Percentiles rank a stretch among this genome's conserved stretches.
Conservation (phyloP, 2,113 vertebrate species). For the Prolemur simus region DNA sequence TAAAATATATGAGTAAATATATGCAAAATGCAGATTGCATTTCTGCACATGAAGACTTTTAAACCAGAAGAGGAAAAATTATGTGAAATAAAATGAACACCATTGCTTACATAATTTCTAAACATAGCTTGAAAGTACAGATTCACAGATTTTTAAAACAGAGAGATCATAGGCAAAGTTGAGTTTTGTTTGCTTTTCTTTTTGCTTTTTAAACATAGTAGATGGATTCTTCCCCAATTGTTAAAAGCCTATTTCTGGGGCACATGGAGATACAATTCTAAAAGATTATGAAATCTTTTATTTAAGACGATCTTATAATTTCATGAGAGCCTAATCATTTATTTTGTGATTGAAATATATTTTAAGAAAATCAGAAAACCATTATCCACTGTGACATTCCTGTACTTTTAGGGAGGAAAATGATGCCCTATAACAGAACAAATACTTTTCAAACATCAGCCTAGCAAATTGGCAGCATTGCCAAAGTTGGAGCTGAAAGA, state of each 20-base stretch:
- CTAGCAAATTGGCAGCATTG: background rate
- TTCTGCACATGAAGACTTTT: conserved; percentile 64
- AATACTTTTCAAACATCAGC: conserved; percentile 45
- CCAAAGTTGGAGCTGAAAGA: conserved; percentile 29
- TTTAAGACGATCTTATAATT: conserved; percentile 34
- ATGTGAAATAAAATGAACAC: conserved; percentile 61
- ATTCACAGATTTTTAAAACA: conserved; percentile 63
- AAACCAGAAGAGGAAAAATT: conserved; percentile 64
- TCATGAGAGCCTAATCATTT: conserved; percentile 1
- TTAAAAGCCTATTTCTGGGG: conserved; percentile 30
- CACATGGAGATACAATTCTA: background rate
- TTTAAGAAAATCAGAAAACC: conserved; percentile 50
- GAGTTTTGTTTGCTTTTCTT: conserved; percentile 37
- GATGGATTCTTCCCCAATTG: conserved; percentile 10
- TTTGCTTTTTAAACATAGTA: conserved; percentile 22
- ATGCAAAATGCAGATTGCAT: conserved; percentile 61
- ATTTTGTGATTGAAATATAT: conserved; percentile 58
- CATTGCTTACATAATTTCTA: conserved; percentile 65
- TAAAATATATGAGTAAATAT: conserved; percentile 39
- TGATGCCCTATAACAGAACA: background rate
- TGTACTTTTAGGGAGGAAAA: conserved; percentile 14
- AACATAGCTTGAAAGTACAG: conserved; percentile 67
- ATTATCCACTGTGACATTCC: background rate
- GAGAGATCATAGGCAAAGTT: conserved; percentile 31
- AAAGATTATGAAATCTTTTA: conserved; percentile 26